Conservation (phyloP, 2,113 vertebrate genomes). For the Dicaeum eximium region DNA sequence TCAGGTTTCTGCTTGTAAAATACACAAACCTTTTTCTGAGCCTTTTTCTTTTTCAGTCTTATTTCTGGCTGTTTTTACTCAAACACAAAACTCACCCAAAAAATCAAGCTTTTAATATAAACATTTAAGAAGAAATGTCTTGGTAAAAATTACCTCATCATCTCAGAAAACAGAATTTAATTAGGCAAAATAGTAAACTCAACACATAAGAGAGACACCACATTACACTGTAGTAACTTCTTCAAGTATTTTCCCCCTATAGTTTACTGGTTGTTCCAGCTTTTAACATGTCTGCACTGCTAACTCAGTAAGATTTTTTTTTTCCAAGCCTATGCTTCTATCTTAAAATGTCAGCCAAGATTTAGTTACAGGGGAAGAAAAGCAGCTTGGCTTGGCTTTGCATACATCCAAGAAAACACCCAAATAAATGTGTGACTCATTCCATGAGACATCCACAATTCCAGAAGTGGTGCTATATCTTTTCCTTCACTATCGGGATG, state of each 20-base stretch:
- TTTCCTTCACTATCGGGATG: not conserved
- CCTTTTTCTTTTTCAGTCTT: not conserved
- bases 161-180: not conserved
- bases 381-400: not conserved
- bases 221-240: not conserved
- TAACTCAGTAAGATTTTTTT: not conserved
- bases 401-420: not conserved
- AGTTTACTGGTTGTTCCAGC: not conserved
- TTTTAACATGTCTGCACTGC: not conserved
- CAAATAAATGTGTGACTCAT: not conserved
- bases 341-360: not conserved
- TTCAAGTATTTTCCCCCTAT: not conserved
- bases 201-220: rapidly evolving
- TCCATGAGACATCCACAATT: not conserved
- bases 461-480: not conserved
- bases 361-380: not conserved
- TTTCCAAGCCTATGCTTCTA: not conserved
- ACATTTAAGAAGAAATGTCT: not conserved
- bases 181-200: not conserved
- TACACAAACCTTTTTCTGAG: not conserved
- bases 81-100: not conserved
- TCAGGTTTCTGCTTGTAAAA: not conserved
- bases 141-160: not conserved
- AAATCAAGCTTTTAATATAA: not conserved
- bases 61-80: not conserved